Evolutionary conservation across 2,888 invertebrate genomes (phyloP), one percentile per base, ranked within the genome.

Genomic region (Seira musarum): DNA sequence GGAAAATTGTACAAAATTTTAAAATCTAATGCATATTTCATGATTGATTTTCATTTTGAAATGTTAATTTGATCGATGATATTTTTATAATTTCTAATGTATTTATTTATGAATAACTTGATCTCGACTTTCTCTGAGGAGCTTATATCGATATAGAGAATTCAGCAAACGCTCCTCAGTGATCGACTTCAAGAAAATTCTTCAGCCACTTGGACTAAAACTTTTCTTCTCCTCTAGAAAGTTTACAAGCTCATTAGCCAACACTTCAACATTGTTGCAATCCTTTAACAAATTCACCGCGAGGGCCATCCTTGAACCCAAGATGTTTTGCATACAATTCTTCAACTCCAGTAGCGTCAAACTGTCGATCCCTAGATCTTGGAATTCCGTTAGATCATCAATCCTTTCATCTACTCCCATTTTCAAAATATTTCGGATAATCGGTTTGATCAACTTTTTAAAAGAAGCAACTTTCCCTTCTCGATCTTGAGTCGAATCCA

Each of bases 301-400:
- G 0, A 81, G 17, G 3, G 76, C 69, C 35, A 83, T 63, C n/a
- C 83, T 40, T 1, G n/a, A 5, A 3, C 83, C 79, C 6, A 83
- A 49, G 13, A 74, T 19, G 24, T 74, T 70, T 60, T 83, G 83
- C n/a, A 83, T 5, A 15, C 49, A 19, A 60, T 83, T 83, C 57
- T 75, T 78, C 69, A 83, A 24, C 35, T 83, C 83, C 1, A 83
- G 40, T 72, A 79, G 68, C 79, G 81, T 75, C 24, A 83, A 72
- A 3, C 79, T 79, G 35, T 83, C 83, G 2, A 83, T 49, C 3
- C 83, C 83, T 2, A 83, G 15, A 1, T 68, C 30, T 19, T 46
- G 49, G 46, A 80, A 71, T 15, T 78, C 75, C 10, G 17, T 65
- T 13, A 71, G 17, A 35, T 81, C 81, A 0, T 76, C 79, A 49